Evolutionary conservation across 2,113 vertebrate genomes (phyloP), one percentile per base, ranked within the genome.

Genomic region (Datnioides undecimradiatus): DNA sequence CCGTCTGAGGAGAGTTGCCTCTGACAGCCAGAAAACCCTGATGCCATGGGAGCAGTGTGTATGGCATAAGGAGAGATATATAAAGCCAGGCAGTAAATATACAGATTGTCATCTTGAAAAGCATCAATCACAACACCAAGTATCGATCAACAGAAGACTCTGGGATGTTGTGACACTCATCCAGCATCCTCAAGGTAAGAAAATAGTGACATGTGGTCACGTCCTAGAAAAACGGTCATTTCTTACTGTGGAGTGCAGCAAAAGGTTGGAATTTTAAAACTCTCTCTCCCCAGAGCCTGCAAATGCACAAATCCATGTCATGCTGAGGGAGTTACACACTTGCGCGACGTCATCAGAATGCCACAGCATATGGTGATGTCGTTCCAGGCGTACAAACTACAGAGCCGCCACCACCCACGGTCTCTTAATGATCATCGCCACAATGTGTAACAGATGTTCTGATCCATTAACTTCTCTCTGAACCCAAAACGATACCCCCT

Each of bases 401-500:
- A 17, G 65, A 71, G 38, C 36, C 82, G 43, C 43, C 41, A 58
- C 85, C 83, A 72, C 86, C 83, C 72, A 57, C 71, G 27, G 82
- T 46, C 79, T 86, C 76, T 40, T 86, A 88, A 93, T 88, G 90
- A 81, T 76, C 58, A 82, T 87, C 64, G 29, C 80, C 86, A 83
- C 78, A 45, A 79, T 74, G 71, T 48, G 34, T 70, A 84, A 73
- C 92, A 90, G 84, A 91, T 84, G 90, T 75, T 89, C 72, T 48
- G 72, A 83, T 65, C 74, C 80, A 90, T 91, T 91, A 92, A 86
- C 84, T 84, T 87, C 70, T 87, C 80, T 41, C 59, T 84, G 90
- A 91, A 89, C 90, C 81, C 72, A 75, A 45, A 84, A 75, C 1
- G 27, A 72, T n/a, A 48, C 76, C 73, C 64, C 51, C 71, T 64